Evolutionary conservation across 1,140 invertebrate genomes (phyloP).

Genomic region (Caenorhabditis brenneri): DNA sequence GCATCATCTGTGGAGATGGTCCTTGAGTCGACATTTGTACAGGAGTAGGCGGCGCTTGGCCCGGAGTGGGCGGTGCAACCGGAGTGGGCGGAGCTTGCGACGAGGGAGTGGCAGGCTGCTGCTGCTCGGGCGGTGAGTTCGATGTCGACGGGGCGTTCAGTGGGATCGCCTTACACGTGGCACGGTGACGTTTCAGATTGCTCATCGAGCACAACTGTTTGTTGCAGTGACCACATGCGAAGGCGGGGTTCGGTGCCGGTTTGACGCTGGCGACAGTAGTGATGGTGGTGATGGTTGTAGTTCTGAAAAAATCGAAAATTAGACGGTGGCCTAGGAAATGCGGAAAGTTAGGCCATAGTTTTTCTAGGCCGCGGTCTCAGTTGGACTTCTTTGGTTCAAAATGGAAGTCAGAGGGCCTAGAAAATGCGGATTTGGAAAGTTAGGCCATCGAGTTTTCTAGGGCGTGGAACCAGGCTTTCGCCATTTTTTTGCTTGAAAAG

Average conservation of each 20-base stretch:
- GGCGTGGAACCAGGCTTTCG: too few species aligned
- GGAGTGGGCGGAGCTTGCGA: not conserved
- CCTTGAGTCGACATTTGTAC: too few species aligned
- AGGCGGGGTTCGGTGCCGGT: not conserved
- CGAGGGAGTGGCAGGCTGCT: not conserved
- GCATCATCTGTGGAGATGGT: too few species aligned
- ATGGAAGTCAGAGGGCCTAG: too few species aligned
- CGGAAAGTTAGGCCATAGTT: too few species aligned
- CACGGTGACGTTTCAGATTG: conserved; percentile 49
- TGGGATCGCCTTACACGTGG: conserved; percentile 42
- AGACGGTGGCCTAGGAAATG: too few species aligned
- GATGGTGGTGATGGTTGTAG: not conserved
- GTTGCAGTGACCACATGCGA: conserved; percentile 35
- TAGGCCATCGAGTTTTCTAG: too few species aligned
- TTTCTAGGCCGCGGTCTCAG: too few species aligned
- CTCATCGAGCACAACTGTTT: conserved; percentile 47
- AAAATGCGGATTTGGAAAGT: too few species aligned
- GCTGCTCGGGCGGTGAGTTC: not conserved
- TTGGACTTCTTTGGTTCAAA: too few species aligned
- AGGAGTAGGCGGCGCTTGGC: too few species aligned
- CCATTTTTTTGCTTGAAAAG: not conserved
- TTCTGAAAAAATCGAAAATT: not conserved
- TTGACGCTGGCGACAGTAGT: too few species aligned
- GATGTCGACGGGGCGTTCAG: not conserved
- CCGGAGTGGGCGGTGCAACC: not conserved